phyloP scores from a whole-genome alignment of 2,888 invertebrate genomes.

The Theretra japonica region DNA sequence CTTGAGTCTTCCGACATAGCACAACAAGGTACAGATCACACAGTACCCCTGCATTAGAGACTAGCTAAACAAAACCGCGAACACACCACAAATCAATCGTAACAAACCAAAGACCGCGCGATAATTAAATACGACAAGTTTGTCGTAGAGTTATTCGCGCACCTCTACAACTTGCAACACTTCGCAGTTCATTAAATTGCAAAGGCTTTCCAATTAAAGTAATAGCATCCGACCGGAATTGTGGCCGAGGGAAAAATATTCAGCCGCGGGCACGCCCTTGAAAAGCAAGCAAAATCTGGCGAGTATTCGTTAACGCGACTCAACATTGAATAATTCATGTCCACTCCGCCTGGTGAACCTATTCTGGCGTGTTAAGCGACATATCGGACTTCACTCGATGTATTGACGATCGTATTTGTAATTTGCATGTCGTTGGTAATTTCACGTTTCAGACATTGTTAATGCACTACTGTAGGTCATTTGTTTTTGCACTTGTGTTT shows the following conservation, averaged over 20 bases:
- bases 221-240: constrained; percentile 21
- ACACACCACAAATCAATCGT: neutral
- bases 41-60: neutral
- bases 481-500: no score
- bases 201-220: constrained; percentile 28
- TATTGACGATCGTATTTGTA: constrained; percentile 29
- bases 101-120: constrained; percentile 1
- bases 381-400: neutral
- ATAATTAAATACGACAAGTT: constrained; percentile 18
- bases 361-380: constrained; percentile 37
- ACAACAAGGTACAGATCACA: neutral
- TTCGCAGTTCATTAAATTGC: neutral
- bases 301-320: constrained; percentile 57
- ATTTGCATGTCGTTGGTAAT: neutral
- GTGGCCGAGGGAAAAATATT: constrained; percentile 39
- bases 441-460: neutral
- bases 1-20: no score
- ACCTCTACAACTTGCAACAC: neutral
- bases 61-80: neutral
- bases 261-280: constrained; percentile 52
- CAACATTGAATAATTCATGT: constrained; percentile 65
- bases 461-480: no score
- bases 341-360: constrained; percentile 45
- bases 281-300: constrained; percentile 53
- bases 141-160: constrained; percentile 4